phyloP scores from a whole-genome alignment of 2,113 vertebrate genomes.

The Pangasianodon gigas region DNA sequence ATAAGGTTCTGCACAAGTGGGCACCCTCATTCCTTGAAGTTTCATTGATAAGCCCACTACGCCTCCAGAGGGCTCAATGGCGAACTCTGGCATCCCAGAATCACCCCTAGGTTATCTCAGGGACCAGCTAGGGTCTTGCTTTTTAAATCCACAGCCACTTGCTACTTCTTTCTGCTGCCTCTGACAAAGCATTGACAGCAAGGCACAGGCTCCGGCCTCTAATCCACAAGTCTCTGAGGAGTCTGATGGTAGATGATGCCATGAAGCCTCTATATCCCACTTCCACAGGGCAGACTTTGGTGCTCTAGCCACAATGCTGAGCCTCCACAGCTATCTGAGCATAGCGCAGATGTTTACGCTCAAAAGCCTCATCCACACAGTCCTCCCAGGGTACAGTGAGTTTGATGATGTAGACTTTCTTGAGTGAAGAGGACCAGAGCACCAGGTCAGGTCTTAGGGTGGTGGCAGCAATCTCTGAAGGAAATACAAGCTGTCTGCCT shows the following conservation, averaged over 20 bases:
- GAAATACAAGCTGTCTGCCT: not conserved
- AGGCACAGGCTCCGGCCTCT: not conserved
- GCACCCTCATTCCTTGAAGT: too few relatives aligned
- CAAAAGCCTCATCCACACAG: too few relatives aligned
- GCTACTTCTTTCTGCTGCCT: not conserved
- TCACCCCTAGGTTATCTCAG: not conserved
- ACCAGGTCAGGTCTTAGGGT: too few relatives aligned
- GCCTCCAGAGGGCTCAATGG: not conserved
- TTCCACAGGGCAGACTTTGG: not conserved
- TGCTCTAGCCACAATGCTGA: not conserved
- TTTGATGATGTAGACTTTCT: not conserved
- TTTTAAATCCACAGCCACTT: slow-evolving; percentile 8
- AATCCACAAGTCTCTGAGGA: not conserved
- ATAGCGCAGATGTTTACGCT: too few relatives aligned
- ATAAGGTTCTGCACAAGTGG: too few relatives aligned
- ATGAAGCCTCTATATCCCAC: slow-evolving; percentile 8
- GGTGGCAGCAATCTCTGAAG: too few relatives aligned
- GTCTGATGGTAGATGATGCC: not conserved
- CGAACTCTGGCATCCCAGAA: not conserved
- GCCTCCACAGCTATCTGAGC: too few relatives aligned
- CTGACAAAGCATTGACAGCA: not conserved
- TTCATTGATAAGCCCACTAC: not conserved
- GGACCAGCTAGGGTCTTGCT: not conserved
- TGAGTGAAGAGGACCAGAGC: too few relatives aligned
- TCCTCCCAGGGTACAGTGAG: not conserved